Evolutionary conservation across 2,888 invertebrate species (phyloP), one percentile per base, ranked within the genome.

Genomic region (Erebia ligea): DNA sequence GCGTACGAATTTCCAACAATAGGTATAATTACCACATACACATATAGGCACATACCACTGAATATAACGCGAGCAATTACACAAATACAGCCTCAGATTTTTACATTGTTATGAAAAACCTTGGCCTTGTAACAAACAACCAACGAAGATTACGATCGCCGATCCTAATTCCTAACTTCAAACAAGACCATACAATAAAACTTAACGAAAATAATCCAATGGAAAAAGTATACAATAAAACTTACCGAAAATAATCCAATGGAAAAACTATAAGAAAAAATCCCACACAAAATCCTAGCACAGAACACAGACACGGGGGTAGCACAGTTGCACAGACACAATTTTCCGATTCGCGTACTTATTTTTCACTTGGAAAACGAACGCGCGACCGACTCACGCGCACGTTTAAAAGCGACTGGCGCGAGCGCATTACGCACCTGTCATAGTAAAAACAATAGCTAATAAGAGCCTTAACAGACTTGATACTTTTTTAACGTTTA

Each of bases 401-500:
- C 91, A 85, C 75, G 86, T 79, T 82, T 72, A 73, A 68, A 79
- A 79, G 83, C 80, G 87, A 92, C 92, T 92, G 91, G 84, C 84
- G 77, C 77, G 77, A 45, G 71, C 71, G 75, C 74, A 66, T 48
- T 56, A 67, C 70, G 67, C 77, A 76, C 77, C 77, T 77, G 77
- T 73, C 74, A 63, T 67, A 61, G 71, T 83, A 84, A 89, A 88
- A 90, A 90, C 89, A 90, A 91, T 91, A 89, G 89, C 87, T 86
- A 89, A 89, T 86, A 25, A 62, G 21, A 45, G 86, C 25, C 2
- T 40, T 17, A 4, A 10, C 40, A 59, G n/a, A 59, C 40, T 59
- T 5, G 59, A 42, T 34, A n/a, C n/a, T n/a, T n/a, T n/a, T n/a
- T n/a, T n/a, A n/a, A n/a, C n/a, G n/a, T n/a, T n/a, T n/a, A n/a